phyloP scores from a whole-genome alignment of 2,113 vertebrate species.

The Saimiri boliviensis region DNA sequence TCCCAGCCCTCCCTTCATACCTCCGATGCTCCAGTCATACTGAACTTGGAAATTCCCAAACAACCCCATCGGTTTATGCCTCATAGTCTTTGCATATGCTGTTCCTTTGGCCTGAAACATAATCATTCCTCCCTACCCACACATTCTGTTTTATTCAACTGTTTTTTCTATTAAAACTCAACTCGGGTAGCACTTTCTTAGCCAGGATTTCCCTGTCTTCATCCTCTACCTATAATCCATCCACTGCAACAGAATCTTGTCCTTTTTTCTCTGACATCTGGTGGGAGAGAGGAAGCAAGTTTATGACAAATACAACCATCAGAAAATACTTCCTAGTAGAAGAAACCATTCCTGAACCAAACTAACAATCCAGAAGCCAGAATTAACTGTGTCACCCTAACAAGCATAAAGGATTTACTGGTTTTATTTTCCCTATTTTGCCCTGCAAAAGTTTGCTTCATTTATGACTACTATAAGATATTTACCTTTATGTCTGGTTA shows the following conservation, averaged over 20 bases:
- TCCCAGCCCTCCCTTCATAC: background rate
- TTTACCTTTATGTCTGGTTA: background rate
- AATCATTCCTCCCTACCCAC: background rate
- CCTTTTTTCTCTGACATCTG: background rate
- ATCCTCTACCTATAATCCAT: background rate
- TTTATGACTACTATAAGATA: background rate
- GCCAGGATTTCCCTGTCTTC: background rate
- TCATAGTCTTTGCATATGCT: background rate
- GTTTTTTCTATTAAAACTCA: conserved; percentile 8
- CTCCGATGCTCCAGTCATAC: background rate
- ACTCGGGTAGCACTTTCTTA: background rate
- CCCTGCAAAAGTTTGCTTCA: background rate
- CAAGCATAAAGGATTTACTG: background rate
- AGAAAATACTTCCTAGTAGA: background rate
- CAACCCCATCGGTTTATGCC: background rate
- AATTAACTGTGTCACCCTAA: background rate
- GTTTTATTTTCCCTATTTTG: background rate
- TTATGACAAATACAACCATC: background rate
- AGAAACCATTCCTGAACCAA: background rate
- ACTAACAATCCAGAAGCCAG: background rate
- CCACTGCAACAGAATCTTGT: background rate
- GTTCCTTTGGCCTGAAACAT: background rate
- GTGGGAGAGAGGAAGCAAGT: background rate
- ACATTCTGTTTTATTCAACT: background rate
- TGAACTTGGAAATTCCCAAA: background rate